Percentiles rank a stretch among this genome's conserved stretches.
phyloP scores from a whole-genome alignment of 2,888 invertebrate genomes.

The Trachelus iudaicus region DNA sequence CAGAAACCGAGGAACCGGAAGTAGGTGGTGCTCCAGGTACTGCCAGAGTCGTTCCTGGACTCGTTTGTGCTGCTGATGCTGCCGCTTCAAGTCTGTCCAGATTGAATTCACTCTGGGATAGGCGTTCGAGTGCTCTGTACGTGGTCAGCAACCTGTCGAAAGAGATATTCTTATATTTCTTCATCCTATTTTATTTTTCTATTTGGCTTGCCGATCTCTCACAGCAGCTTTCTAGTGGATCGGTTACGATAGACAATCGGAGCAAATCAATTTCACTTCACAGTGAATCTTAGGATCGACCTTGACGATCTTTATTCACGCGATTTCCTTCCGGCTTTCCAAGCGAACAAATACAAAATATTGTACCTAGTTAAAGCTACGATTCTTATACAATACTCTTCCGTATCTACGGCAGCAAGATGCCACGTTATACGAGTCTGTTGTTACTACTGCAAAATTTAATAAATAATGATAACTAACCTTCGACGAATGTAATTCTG shows the following conservation, averaged over 20 bases:
- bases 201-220: not conserved
- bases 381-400: not conserved
- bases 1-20: conserved; percentile 65
- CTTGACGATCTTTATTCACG: not conserved
- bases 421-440: not conserved
- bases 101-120: conserved; percentile 88
- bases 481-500: conserved; percentile 83
- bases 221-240: not conserved
- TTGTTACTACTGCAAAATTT: too few species aligned
- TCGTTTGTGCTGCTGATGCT: conserved; percentile 66
- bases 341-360: not conserved
- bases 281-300: not conserved
- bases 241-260: not conserved
- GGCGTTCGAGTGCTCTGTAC: conserved; percentile 81
- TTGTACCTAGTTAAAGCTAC: not conserved
- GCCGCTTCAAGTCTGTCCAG: conserved; percentile 78
- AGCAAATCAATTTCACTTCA: not conserved
- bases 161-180: conserved; percentile 2
- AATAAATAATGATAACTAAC: conserved; percentile 30
- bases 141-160: conserved; percentile 76
- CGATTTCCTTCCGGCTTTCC: not conserved
- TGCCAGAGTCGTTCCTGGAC: conserved; percentile 58
- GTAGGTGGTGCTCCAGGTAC: conserved; percentile 62
- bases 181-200: not conserved
- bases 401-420: not conserved